Percentiles rank a stretch among this genome's conserved stretches.
phyloP scores from a whole-genome alignment of 2,797 vertebrate species.

The Eutrigla gurnardus region DNA sequence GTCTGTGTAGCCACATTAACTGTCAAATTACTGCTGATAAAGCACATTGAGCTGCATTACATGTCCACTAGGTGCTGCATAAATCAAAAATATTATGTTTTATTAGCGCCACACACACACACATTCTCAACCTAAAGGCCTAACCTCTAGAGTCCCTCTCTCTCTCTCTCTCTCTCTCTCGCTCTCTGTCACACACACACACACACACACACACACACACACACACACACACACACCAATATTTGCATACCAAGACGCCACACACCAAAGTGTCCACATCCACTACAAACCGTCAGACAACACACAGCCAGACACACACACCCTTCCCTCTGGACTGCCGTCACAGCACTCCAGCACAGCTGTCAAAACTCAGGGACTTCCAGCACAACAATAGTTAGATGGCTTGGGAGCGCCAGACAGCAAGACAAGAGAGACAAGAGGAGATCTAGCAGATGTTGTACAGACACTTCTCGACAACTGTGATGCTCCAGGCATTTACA shows the following conservation, averaged over 20 bases:
- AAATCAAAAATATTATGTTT: constrained; percentile 62
- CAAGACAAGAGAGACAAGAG: constrained; percentile 42
- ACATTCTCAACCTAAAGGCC: constrained; percentile 40
- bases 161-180: not conserved
- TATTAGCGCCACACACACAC: constrained; percentile 37
- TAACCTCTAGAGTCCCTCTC: constrained; percentile 33
- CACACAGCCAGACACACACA: constrained; percentile 79
- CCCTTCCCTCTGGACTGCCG: constrained; percentile 83
- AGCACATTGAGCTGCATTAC: constrained; percentile 19
- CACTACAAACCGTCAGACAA: constrained; percentile 64
- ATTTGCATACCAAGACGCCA: constrained; percentile 64
- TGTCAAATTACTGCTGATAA: constrained; percentile 28
- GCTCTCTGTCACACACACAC: not conserved
- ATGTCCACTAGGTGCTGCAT: constrained; percentile 42
- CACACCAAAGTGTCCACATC: constrained; percentile 60
- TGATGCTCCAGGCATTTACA: constrained; percentile 39
- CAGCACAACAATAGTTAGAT: constrained; percentile 79
- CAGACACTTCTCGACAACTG: constrained; percentile 62
- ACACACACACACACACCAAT: constrained; percentile 26
- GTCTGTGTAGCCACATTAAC: constrained; percentile 11
- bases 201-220: constrained; percentile 17
- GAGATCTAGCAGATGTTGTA: constrained; percentile 52
- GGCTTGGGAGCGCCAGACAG: constrained; percentile 62
- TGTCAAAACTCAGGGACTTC: constrained; percentile 86
- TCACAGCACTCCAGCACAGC: constrained; percentile 85